Percentiles rank a stretch among this genome's conserved stretches.
Evolutionary conservation across 2,888 invertebrate species (phyloP).

Genomic region (Villa cingulata): DNA sequence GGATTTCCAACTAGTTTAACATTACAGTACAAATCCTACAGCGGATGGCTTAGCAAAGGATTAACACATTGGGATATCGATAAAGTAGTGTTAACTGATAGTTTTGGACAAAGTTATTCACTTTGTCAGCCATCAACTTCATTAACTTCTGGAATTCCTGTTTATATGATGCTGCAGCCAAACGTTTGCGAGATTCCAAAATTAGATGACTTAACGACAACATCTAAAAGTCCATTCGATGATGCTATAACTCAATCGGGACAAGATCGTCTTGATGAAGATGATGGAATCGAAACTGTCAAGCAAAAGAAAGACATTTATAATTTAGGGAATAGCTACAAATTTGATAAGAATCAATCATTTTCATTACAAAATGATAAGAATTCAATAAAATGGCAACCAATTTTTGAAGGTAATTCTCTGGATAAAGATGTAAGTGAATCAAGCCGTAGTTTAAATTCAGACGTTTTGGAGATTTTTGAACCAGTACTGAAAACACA

Average conservation of each 20-base stretch:
- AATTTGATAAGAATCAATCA: conserved; percentile 26
- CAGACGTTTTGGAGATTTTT: conserved; percentile 37
- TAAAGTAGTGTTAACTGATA: conserved; percentile 70
- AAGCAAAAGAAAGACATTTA: conserved; percentile 34
- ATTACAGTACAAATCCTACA: conserved; percentile 74
- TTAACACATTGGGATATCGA: conserved; percentile 66
- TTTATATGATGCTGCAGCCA: conserved; percentile 57
- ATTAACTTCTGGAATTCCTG: conserved; percentile 57
- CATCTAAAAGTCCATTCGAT: conserved; percentile 12
- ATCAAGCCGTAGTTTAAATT: conserved; percentile 29
- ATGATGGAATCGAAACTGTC: conserved; percentile 24
- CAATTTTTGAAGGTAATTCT: conserved; percentile 39
- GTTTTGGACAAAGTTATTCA: conserved; percentile 71
- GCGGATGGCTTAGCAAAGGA: conserved; percentile 81
- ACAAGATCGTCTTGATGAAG: conserved; percentile 15
- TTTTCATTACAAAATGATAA: conserved; percentile 1
- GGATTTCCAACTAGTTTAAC: conserved; percentile 58
- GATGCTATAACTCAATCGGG: conserved; percentile 7
- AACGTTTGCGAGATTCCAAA: conserved; percentile 61
- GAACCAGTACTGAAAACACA: conserved; percentile 39
- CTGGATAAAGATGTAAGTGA: conserved; percentile 32
- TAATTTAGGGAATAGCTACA: conserved; percentile 21
- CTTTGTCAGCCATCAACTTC: conserved; percentile 64
- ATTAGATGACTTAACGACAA: conserved; percentile 15
- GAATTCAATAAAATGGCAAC: conserved; percentile 31